Percentiles rank a stretch among this genome's conserved stretches.
Conservation (phyloP, 2,888 invertebrate species). For the Yponomeuta malinellus region DNA sequence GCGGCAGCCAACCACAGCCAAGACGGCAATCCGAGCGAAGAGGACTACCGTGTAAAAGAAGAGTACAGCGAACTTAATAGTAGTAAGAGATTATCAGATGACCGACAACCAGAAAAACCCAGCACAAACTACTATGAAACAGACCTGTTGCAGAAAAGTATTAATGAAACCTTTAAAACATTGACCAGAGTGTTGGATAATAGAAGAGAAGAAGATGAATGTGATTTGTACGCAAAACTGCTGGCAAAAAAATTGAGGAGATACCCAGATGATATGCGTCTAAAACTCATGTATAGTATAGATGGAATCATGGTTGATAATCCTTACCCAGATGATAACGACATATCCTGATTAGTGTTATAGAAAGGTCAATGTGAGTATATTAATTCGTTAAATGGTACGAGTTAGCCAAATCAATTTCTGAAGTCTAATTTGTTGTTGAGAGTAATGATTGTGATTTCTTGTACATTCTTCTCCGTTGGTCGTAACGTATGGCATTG, state of each 20-base stretch:
- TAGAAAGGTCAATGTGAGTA: neutral
- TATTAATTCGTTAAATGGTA: neutral
- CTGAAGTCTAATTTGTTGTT: too few species aligned
- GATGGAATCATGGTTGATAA: neutral
- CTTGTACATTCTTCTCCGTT: too few species aligned
- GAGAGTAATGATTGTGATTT: too few species aligned
- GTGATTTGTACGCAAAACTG: neutral
- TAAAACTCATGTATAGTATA: neutral
- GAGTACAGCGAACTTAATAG: neutral
- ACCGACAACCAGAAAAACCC: neutral
- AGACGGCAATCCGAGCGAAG: neutral
- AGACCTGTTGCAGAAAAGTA: neutral
- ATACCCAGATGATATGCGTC: neutral
- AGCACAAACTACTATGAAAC: neutral
- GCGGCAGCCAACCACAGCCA: too few species aligned
- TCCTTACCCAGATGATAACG: neutral
- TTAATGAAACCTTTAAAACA: neutral
- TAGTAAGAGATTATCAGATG: neutral
- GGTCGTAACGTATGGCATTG: too few species aligned
- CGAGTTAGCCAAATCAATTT: neutral
- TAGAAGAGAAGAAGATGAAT: conserved; percentile 1
- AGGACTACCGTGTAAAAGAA: neutral
- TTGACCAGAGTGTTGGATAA: neutral
- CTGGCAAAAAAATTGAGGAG: neutral
- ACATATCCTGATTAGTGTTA: neutral